These are phyloP conservation scores for Neodiprion pinetum DNA, from an alignment of 1,140 invertebrate genomes.

Conservation along the genomic window DNA sequence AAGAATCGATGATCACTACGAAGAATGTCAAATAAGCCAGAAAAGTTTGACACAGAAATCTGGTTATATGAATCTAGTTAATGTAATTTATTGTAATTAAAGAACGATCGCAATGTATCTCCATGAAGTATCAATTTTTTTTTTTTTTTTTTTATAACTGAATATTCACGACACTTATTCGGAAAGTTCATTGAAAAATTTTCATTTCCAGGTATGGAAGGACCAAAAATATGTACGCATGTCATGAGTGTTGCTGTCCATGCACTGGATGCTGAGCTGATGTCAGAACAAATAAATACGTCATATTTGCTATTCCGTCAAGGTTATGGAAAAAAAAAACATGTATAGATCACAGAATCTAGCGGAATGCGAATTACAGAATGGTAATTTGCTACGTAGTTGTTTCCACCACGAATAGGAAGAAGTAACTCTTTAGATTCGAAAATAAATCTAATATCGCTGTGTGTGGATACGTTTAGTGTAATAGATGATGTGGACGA, in stretches of 20 bases:
- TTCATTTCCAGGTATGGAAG: background rate
- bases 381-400: background rate
- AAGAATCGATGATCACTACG: too few relatives aligned
- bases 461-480: background rate
- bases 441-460: constrained; percentile 2
- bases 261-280: background rate
- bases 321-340: background rate
- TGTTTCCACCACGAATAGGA: background rate
- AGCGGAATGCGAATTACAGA: background rate
- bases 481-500: background rate
- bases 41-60: too few relatives aligned
- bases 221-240: background rate
- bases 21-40: too few relatives aligned
- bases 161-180: too few relatives aligned
- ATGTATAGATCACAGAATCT: background rate
- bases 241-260: background rate
- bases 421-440: background rate
- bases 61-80: too few relatives aligned
- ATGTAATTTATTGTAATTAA: too few relatives aligned
- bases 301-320: background rate
- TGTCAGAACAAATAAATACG: background rate
- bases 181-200: too few relatives aligned
- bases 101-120: too few relatives aligned
- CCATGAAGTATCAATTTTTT: too few relatives aligned
- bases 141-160: too few relatives aligned